A percentile compares a stretch with the other conserved stretches of the same genome.
phyloP scores from a whole-genome alignment of 1,140 invertebrate species.

The Hylaeus volcanicus region DNA sequence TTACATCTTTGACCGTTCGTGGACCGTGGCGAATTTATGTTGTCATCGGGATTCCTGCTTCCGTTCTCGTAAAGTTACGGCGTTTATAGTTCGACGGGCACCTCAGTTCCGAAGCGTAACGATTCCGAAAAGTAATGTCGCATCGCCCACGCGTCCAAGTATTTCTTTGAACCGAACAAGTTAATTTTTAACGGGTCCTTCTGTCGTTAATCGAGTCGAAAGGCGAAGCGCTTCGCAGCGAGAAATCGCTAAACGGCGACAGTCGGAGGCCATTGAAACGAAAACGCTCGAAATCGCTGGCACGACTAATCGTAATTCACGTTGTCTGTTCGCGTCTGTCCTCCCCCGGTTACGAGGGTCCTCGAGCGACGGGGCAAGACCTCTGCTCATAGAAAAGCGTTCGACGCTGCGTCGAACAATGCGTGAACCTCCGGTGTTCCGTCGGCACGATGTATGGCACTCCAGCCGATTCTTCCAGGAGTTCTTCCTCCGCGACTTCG shows the following conservation, averaged over 20 bases:
- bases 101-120: background rate
- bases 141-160: no score
- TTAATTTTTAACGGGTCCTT: no score
- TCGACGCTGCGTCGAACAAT: conserved; percentile 47
- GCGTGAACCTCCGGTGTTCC: conserved; percentile 23
- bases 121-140: no score
- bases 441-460: conserved; percentile 47
- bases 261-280: background rate
- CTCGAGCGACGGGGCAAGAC: conserved; percentile 13
- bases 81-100: conserved; percentile 17
- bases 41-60: background rate
- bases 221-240: no score
- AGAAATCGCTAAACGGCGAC: no score
- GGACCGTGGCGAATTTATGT: conserved; percentile 17
- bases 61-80: conserved; percentile 34
- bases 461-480: conserved; percentile 48
- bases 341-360: conserved; percentile 19
- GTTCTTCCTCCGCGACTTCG: conserved; percentile 30
- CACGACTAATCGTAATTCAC: conserved; percentile 43
- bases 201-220: no score
- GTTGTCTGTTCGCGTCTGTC: conserved; percentile 27
- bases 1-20: conserved; percentile 21
- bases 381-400: conserved; percentile 41
- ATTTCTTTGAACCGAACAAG: no score
- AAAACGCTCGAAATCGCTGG: conserved; percentile 29